Evolutionary conservation across 2,888 invertebrate species (phyloP).

Genomic region (Saturnia pavonia): DNA sequence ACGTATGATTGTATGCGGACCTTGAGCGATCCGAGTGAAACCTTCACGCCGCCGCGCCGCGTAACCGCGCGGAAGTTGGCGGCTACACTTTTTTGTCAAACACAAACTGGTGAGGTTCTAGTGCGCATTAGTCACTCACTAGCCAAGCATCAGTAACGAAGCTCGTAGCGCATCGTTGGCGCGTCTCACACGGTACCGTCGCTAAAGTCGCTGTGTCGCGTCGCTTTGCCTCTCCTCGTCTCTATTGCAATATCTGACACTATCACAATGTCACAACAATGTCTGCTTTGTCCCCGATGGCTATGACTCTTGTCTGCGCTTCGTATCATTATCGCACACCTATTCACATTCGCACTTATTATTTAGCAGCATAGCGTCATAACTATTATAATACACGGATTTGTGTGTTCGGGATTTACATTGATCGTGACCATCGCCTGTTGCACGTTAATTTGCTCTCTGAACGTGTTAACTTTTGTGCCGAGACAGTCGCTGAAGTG

Average conservation of each 20-base stretch:
- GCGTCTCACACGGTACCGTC: slow-evolving; percentile 64
- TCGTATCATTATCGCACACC: slow-evolving; percentile 46
- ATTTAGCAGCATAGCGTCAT: slow-evolving; percentile 45
- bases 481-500: slow-evolving; percentile 43
- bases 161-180: slow-evolving; percentile 64
- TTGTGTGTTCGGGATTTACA: slow-evolving; percentile 43
- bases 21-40: slow-evolving; percentile 77
- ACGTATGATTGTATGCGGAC: slow-evolving; percentile 79
- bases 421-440: slow-evolving; percentile 48
- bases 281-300: slow-evolving; percentile 66
- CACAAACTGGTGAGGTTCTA: slow-evolving; percentile 74
- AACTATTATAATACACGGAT: slow-evolving; percentile 46
- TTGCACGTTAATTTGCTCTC: slow-evolving; percentile 37
- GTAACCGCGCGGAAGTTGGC: slow-evolving; percentile 80
- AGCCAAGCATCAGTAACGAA: slow-evolving; percentile 61
- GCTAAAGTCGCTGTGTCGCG: slow-evolving; percentile 31
- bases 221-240: slow-evolving; percentile 34
- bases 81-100: slow-evolving; percentile 76
- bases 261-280: slow-evolving; percentile 77
- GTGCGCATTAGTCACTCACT: slow-evolving; percentile 77
- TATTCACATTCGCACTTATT: slow-evolving; percentile 45
- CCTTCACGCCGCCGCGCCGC: slow-evolving; percentile 71
- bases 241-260: slow-evolving; percentile 70
- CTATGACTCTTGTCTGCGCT: slow-evolving; percentile 45
- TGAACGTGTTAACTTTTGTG: slow-evolving; percentile 46